Conservation (phyloP, 2,888 invertebrate genomes). For the Andrena flavipes region DNA sequence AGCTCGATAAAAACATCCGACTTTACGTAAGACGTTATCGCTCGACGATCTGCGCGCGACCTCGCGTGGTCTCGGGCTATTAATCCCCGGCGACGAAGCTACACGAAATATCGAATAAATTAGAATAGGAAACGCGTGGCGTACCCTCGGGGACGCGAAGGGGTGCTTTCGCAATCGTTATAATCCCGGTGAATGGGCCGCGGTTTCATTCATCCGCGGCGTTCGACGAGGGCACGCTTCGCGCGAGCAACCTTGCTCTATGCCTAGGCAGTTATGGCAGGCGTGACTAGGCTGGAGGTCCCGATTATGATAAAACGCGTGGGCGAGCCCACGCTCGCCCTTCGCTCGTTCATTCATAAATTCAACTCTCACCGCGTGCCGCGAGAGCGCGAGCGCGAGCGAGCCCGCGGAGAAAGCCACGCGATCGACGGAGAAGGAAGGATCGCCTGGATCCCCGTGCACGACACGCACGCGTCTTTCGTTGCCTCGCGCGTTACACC, state of each 20-base stretch:
- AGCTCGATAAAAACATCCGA: background rate
- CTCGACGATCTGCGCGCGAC: background rate
- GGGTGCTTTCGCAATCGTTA: conserved; percentile 61
- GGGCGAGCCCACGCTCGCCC: conserved; percentile 80
- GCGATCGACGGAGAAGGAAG: conserved; percentile 21
- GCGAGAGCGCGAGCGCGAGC: conserved; percentile 60
- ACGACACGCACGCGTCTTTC: conserved; percentile 63
- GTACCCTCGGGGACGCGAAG: conserved; percentile 60
- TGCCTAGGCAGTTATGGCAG: conserved; percentile 77
- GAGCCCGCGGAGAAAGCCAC: conserved; percentile 48
- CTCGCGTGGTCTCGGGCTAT: background rate
- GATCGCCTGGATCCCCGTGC: conserved; percentile 10
- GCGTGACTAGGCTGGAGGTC: conserved; percentile 82
- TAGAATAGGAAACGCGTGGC: conserved; percentile 41
- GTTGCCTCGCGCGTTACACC: conserved; percentile 62
- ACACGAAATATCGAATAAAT: conserved; percentile 21
- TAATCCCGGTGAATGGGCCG: conserved; percentile 60
- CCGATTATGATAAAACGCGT: conserved; percentile 84
- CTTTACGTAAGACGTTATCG: conserved; percentile 8
- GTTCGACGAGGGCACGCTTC: conserved; percentile 44
- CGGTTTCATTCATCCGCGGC: conserved; percentile 67
- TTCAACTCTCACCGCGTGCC: conserved; percentile 73
- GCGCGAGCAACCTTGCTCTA: conserved; percentile 79
- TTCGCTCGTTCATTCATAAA: conserved; percentile 78
- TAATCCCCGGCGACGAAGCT: background rate